A percentile compares a stretch with the other conserved stretches of the same genome.
These are phyloP conservation scores for Neria commutata DNA, from an alignment of 2,888 invertebrate species.

Conservation along the genomic window DNA sequence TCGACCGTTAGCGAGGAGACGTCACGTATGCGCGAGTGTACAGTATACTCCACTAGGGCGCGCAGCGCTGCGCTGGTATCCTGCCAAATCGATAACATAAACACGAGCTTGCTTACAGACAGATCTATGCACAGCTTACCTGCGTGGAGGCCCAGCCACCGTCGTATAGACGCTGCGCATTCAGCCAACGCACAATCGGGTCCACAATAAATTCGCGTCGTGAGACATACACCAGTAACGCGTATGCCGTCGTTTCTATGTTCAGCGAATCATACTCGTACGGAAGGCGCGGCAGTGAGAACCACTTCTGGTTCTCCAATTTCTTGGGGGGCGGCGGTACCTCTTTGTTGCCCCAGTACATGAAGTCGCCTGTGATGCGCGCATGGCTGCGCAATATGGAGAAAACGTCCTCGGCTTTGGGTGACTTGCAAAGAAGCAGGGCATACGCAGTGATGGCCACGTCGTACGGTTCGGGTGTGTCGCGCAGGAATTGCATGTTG, in stretches of 20 bases:
- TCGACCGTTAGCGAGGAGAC: constrained; percentile 78
- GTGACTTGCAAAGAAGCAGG: constrained; percentile 79
- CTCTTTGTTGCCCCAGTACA: constrained; percentile 83
- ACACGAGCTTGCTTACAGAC: background rate
- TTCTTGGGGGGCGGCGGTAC: constrained; percentile 84
- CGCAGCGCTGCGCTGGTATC: constrained; percentile 89
- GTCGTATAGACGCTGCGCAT: constrained; percentile 82
- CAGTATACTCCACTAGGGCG: constrained; percentile 88
- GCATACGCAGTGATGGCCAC: constrained; percentile 90
- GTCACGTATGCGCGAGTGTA: constrained; percentile 82
- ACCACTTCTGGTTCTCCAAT: constrained; percentile 89
- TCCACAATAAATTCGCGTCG: constrained; percentile 82
- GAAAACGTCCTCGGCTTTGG: constrained; percentile 84
- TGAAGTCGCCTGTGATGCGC: constrained; percentile 76
- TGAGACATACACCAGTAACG: constrained; percentile 84
- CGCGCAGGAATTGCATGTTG: constrained; percentile 76
- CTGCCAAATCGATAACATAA: constrained; percentile 54
- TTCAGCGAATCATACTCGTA: constrained; percentile 90
- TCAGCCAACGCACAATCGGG: constrained; percentile 89
- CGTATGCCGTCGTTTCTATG: constrained; percentile 92
- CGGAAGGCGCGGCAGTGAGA: constrained; percentile 84
- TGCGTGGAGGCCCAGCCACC: constrained; percentile 90
- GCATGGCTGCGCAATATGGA: constrained; percentile 72
- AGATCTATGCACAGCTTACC: constrained; percentile 33
- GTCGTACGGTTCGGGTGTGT: constrained; percentile 79